Percentiles rank a stretch among this genome's conserved stretches.
phyloP scores from a whole-genome alignment of 2,113 vertebrate species.

The Tupaia chinensis region DNA sequence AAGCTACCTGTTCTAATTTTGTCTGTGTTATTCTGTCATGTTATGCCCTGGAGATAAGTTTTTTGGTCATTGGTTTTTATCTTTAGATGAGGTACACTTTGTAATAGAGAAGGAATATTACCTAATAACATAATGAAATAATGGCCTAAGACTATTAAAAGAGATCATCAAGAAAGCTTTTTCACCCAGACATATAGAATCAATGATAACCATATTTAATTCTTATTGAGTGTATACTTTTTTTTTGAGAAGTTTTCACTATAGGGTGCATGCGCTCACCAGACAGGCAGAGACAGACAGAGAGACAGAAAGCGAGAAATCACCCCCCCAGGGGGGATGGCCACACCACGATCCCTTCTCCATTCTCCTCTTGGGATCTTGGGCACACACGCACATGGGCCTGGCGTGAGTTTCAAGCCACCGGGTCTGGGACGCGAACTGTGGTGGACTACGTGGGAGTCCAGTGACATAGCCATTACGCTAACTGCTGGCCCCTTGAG shows the following conservation, averaged over 20 bases:
- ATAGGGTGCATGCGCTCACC: too few species aligned
- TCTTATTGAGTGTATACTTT: background rate
- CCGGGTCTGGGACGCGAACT: too few species aligned
- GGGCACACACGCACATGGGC: too few species aligned
- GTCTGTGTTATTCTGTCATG: background rate
- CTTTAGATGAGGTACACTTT: background rate
- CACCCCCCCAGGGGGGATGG: too few species aligned
- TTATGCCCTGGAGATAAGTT: background rate
- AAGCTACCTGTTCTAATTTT: background rate
- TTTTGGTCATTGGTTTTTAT: constrained; percentile 16
- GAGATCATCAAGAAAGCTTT: constrained; percentile 19
- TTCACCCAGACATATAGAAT: background rate
- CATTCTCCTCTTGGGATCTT: too few species aligned
- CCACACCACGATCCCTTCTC: too few species aligned
- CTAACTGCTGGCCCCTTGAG: background rate
- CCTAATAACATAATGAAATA: constrained; percentile 7
- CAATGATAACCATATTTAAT: background rate
- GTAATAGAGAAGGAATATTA: background rate
- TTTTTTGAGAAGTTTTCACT: too few species aligned
- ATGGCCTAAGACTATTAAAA: background rate
- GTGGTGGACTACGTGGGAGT: too few species aligned
- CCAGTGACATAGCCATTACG: too few species aligned
- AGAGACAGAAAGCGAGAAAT: too few species aligned
- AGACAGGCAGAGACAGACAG: too few species aligned
- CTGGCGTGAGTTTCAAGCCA: too few species aligned